Percentiles rank a stretch among this genome's conserved stretches.
Evolutionary conservation across 1,140 invertebrate genomes (phyloP).

Genomic region (Melitaea cinxia): DNA sequence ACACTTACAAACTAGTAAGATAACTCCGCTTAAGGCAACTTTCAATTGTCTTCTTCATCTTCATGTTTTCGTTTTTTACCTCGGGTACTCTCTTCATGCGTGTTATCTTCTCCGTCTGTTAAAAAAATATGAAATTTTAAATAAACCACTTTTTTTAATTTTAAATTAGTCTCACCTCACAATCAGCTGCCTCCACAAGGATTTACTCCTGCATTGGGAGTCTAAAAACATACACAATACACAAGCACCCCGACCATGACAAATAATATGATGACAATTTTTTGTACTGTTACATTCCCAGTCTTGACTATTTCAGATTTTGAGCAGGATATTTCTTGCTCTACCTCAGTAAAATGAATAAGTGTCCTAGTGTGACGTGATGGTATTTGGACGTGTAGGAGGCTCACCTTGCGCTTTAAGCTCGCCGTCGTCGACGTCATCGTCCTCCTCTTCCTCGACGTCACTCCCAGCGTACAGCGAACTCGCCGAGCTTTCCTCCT

Average conservation of each 20-base stretch:
- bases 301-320: too few species aligned
- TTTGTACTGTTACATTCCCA: too few species aligned
- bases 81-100: slow-evolving; percentile 78
- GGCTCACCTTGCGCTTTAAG: slow-evolving; percentile 58
- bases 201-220: too few species aligned
- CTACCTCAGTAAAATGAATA: too few species aligned
- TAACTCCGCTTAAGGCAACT: slow-evolving; percentile 74
- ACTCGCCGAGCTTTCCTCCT: slow-evolving; percentile 86
- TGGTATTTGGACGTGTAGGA: neutral
- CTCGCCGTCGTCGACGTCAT: slow-evolving; percentile 83
- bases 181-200: too few species aligned
- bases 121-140: too few species aligned
- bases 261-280: too few species aligned
- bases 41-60: slow-evolving; percentile 78
- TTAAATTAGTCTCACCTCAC: too few species aligned
- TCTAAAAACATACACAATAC: too few species aligned
- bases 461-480: slow-evolving; percentile 85
- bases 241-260: too few species aligned
- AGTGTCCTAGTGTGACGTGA: neutral
- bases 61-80: slow-evolving; percentile 82
- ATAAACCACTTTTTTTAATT: too few species aligned
- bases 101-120: slow-evolving; percentile 60
- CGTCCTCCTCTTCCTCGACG: slow-evolving; percentile 85
- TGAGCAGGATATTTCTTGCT: too few species aligned
- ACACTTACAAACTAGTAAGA: slow-evolving; percentile 79